Evolutionary conservation across 2,888 invertebrate species (phyloP).

Genomic region (Euspilapteryx auroguttella): DNA sequence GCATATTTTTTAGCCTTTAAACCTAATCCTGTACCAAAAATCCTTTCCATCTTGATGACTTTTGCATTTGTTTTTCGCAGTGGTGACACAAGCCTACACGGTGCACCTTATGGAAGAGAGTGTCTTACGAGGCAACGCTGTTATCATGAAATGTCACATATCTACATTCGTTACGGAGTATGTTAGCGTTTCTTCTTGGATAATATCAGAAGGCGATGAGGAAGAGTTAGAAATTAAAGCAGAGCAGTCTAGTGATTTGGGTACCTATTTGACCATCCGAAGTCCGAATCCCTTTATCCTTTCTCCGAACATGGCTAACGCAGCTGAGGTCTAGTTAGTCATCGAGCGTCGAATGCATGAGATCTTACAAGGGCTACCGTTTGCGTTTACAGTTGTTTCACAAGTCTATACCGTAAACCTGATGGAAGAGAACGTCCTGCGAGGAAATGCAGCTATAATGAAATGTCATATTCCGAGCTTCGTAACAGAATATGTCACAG

Average conservation of each 20-base stretch:
- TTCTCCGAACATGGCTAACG: background rate
- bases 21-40: background rate
- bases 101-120: constrained; percentile 93
- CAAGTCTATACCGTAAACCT: constrained; percentile 79
- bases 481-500: constrained; percentile 75
- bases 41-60: background rate
- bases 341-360: too few species aligned
- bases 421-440: constrained; percentile 77
- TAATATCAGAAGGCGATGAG: constrained; percentile 63
- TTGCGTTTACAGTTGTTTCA: constrained; percentile 68
- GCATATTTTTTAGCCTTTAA: too few species aligned
- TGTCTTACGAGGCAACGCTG: constrained; percentile 86
- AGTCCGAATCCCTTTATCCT: background rate
- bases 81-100: constrained; percentile 86
- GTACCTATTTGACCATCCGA: constrained; percentile 1
- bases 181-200: constrained; percentile 84
- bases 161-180: constrained; percentile 92
- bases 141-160: constrained; percentile 89
- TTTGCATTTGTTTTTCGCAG: constrained; percentile 54
- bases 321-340: background rate
- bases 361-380: too few species aligned
- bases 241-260: constrained; percentile 4
- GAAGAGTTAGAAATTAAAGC: constrained; percentile 12
- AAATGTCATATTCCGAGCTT: constrained; percentile 81
- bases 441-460: constrained; percentile 76